Evolutionary conservation across 1,140 invertebrate species (phyloP).

Genomic region (Philotrypesis tridentata): DNA sequence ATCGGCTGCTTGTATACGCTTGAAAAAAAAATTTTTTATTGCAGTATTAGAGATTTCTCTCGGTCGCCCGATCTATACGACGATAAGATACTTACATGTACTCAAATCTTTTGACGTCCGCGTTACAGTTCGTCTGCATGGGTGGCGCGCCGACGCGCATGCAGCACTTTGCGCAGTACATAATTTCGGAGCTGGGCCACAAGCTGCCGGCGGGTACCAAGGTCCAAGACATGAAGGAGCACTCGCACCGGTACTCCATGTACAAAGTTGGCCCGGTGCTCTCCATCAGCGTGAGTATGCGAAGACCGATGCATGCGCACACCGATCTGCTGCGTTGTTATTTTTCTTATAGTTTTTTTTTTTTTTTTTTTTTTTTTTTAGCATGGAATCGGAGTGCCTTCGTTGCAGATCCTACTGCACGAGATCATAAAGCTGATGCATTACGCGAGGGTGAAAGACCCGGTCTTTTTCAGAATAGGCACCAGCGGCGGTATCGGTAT

Average conservation of each 20-base stretch:
- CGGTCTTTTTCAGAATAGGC: constrained; percentile 92
- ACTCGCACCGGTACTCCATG: constrained; percentile 95
- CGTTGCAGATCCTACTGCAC: constrained; percentile 92
- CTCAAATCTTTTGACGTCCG: too few relatives aligned
- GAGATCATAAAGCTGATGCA: constrained; percentile 96
- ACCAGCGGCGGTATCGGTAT: constrained; percentile 94
- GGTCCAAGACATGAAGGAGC: constrained; percentile 90
- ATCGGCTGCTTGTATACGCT: too few relatives aligned
- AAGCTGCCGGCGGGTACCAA: constrained; percentile 90
- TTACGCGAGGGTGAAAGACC: constrained; percentile 90
- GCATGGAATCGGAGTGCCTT: constrained; percentile 96
- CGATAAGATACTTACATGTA: too few relatives aligned
- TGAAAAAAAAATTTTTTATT: too few relatives aligned
- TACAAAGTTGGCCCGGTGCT: constrained; percentile 97
- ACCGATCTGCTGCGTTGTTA: too few relatives aligned
- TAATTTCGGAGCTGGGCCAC: constrained; percentile 91
- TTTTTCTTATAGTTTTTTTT: too few relatives aligned
- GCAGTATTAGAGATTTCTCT: too few relatives aligned
- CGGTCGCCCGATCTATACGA: too few relatives aligned
- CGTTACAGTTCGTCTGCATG: constrained; percentile 95
- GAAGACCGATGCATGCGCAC: neutral
- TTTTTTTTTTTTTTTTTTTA: constrained; percentile 67
- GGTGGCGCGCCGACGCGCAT: constrained; percentile 96
- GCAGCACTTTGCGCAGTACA: constrained; percentile 93
- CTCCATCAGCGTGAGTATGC: constrained; percentile 88